Conservation (phyloP, 2,797 vertebrate species). For the Microchirus variegatus region DNA sequence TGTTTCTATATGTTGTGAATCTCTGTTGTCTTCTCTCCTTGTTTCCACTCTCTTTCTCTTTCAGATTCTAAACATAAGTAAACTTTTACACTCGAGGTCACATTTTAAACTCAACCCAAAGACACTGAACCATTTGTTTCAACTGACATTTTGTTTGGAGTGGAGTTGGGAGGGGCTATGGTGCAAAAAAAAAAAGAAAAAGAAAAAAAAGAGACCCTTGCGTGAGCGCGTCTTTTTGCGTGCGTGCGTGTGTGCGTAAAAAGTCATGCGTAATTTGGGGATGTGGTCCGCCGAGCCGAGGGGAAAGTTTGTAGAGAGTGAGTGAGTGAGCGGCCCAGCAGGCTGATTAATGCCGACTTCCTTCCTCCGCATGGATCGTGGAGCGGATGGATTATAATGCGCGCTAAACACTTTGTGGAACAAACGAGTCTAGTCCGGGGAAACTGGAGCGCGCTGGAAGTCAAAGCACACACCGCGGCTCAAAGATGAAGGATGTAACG, state of each 20-base stretch:
- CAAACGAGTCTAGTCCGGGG: conserved; percentile 6
- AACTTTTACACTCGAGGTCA: neutral
- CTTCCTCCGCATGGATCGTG: conserved; percentile 63
- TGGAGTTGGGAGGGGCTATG: conserved; percentile 40
- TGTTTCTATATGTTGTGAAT: too few species aligned
- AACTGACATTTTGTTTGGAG: neutral
- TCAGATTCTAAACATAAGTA: neutral
- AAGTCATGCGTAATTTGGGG: conserved; percentile 51
- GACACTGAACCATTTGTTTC: neutral
- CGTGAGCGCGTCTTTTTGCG: conserved; percentile 6
- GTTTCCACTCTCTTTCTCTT: too few species aligned
- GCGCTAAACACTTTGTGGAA: conserved; percentile 11
- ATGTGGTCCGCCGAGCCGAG: conserved; percentile 11
- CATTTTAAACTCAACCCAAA: neutral
- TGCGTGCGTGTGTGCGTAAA: conserved; percentile 45
- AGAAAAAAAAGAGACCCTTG: neutral
- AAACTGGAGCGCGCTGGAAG: conserved; percentile 1
- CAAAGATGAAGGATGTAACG: conserved; percentile 61
- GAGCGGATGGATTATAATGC: conserved; percentile 51
- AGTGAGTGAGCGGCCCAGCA: neutral
- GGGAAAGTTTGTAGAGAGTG: conserved; percentile 12
- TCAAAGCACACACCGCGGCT: conserved; percentile 7
- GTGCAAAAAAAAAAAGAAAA: neutral
- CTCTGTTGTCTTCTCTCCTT: too few species aligned
- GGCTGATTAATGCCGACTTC: conserved; percentile 43